Base-by-base conservation (phyloP, 2,797 vertebrate genomes). In the Hozukius guyotensis region DNA sequence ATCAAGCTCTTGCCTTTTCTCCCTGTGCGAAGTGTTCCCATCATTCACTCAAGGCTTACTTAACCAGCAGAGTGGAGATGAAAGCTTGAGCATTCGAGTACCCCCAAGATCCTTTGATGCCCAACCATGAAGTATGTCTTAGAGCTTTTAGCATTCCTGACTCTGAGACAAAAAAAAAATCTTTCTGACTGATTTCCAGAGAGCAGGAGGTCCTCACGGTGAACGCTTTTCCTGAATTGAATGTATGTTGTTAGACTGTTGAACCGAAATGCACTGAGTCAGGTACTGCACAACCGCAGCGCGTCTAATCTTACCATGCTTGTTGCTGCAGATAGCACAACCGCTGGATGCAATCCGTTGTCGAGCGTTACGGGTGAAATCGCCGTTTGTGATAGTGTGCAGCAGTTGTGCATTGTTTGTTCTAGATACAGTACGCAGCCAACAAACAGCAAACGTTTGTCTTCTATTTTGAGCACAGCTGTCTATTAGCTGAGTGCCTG, bases 61-160 rank as follows among this genome's bases (percentile, higher is more conserved):
- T 89, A 83, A 91, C 80, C 87, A 85, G 83, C 85, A 49, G 82
- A 92, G 86, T 86, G 86, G 80, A 87, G 88, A 92, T 90, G 85
- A 93, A 92, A 92, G 88, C 89, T 86, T 87, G 78, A 92, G 72
- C 92, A 78, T 85, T 92, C 9, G 18, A 92, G 90, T 73, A 75
- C 87, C 83, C 66, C 65, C 57, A 38, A 66, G 74, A 75, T 78
- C 82, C 89, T 93, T 92, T 93, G 92, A 94, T 91, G 78, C 79
- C 79, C 71, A 3, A 88, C 88, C 88, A 84, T 93, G 89, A 93
- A 93, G 92, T 88, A 86, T 87, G 84, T 90, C 92, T 85, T 73
- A 90, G 87, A 81, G 89, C 90, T 92, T 85, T 93, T 77, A 89
- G 88, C 82, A 82, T 92, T 93, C 92, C 88, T 92, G 83, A 83